Base-by-base conservation (phyloP, 2,113 vertebrate genomes). In the Oryzias woworae region DNA sequence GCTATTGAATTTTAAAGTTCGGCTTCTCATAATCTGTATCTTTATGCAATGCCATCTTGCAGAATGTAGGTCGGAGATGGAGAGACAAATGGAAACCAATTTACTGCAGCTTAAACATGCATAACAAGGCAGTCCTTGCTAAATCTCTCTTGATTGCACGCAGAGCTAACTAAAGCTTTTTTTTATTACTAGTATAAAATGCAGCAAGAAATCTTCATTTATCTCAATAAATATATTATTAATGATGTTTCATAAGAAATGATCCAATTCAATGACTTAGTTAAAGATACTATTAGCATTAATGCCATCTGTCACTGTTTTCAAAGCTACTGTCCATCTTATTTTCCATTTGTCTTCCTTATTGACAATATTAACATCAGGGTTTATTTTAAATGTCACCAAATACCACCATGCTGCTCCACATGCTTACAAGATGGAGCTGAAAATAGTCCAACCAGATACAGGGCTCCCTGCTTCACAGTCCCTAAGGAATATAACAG, bases 81-180 rank as follows among this genome's bases (percentile, higher is more conserved):
- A 41, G 50, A 24, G 14, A 60, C 62, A 45, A 60, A 17, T 2
- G 0, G 3, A 18, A 52, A 28, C n/a, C 70, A 59, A 51, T 64
- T 48, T 58, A 17, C 36, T 62, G 20, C 41, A 60, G 58, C 49
- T 58, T 7, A 54, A 66, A 67, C 22, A 58, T 51, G 52, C 44
- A 53, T 23, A 71, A 69, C 23, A 59, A 64, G 24, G 12, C 41
- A 48, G 16, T 42, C 60, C 17, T 14, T 26, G 46, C 36, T 18
- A 8, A 14, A 3, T 13, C 14, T 57, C 47, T 47, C 62, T 50
- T 67, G 16, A 52, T 16, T 56, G 42, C 43, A 17, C 58, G 57
- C 28, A 48, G 47, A 48, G 47, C 12, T 20, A 48, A 48, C 17
- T 12, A 18, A 47, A 8, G 17, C 8, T 18, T 18, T 18, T 6